A percentile compares a stretch with the other conserved stretches of the same genome.
Conservation (phyloP, 1,140 invertebrate species). For the Drosophila fuyamai region DNA sequence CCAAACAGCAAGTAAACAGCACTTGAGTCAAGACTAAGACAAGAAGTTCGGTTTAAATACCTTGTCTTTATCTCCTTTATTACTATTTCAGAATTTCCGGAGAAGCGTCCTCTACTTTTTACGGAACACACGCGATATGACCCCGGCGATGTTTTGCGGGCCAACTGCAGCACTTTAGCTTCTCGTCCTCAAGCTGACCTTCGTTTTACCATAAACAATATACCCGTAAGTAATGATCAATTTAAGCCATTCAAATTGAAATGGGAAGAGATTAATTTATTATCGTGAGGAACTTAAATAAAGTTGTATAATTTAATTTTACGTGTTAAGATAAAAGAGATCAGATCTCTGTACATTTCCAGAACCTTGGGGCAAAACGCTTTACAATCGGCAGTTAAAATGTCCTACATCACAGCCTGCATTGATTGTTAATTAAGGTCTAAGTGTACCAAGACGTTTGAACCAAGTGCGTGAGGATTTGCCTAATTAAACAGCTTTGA, state of each 20-base stretch:
- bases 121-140: constrained; percentile 90
- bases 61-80: too few species aligned
- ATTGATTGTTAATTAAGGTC: constrained; percentile 62
- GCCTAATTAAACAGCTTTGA: constrained; percentile 71
- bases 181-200: constrained; percentile 89
- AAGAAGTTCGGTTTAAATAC: too few species aligned
- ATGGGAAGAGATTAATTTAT: not conserved
- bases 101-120: constrained; percentile 86
- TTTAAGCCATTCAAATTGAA: not conserved
- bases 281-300: too few species aligned
- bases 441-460: constrained; percentile 17
- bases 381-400: constrained; percentile 59
- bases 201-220: constrained; percentile 90
- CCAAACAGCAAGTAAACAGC: too few species aligned
- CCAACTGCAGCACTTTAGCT: constrained; percentile 90
- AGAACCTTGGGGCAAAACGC: constrained; percentile 7
- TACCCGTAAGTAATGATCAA: constrained; percentile 87
- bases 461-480: constrained; percentile 26
- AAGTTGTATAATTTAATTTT: not conserved
- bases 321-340: not conserved
- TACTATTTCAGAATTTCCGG: constrained; percentile 86
- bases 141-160: constrained; percentile 89
- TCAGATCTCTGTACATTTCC: not conserved
- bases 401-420: constrained; percentile 33
- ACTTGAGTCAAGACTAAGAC: too few species aligned